These are phyloP conservation scores for Cyphomyrus plagiostoma DNA, from an alignment of 2,113 vertebrate genomes.

Conservation along the genomic window DNA sequence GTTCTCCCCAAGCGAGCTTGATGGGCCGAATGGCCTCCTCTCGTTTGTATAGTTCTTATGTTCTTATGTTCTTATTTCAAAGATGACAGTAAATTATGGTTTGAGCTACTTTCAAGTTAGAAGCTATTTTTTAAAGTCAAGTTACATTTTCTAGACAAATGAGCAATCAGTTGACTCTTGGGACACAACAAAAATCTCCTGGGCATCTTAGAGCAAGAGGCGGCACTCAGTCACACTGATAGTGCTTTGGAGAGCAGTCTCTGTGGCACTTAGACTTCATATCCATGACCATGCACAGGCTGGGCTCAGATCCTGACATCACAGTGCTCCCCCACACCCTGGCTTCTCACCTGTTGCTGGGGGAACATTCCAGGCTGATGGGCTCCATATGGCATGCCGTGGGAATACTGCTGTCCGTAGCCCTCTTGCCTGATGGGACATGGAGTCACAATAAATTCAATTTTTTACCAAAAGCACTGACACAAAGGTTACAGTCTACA, in stretches of 20 bases:
- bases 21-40: too few relatives aligned
- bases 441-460: background rate
- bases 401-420: slow-evolving; percentile 85
- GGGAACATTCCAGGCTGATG: slow-evolving; percentile 91
- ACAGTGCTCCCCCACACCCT: background rate
- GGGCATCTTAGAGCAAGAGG: background rate
- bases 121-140: background rate
- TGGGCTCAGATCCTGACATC: background rate
- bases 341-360: slow-evolving; percentile 83
- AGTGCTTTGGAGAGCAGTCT: background rate
- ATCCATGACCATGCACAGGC: background rate
- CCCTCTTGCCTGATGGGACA: slow-evolving; percentile 74
- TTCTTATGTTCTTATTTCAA: too few relatives aligned
- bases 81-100: background rate
- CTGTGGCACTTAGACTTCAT: background rate
- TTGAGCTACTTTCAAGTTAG: background rate
- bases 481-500: background rate
- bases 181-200: background rate
- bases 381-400: slow-evolving; percentile 75
- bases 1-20: too few relatives aligned
- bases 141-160: background rate
- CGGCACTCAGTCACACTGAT: background rate
- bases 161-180: background rate
- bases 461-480: background rate
- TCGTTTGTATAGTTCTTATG: too few relatives aligned